A percentile compares a stretch with the other conserved stretches of the same genome.
phyloP scores from a whole-genome alignment of 2,113 vertebrate genomes.

The Thamnophis sirtalis region DNA sequence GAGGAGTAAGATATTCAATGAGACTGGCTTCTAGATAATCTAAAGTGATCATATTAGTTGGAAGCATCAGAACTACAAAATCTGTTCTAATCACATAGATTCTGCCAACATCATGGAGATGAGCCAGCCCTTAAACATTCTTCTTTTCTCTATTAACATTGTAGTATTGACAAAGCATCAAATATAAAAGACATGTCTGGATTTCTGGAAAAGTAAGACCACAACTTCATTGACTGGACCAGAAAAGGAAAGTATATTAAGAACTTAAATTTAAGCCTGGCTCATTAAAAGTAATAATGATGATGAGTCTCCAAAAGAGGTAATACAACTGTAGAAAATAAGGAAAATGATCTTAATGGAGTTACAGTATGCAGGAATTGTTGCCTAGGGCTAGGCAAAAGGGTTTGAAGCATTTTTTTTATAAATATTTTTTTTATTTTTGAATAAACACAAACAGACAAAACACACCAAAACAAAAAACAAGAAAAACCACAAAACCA shows the following conservation, averaged over 20 bases:
- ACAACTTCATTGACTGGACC: background rate
- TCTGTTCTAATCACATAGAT: background rate
- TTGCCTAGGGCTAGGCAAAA: background rate
- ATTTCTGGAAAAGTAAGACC: background rate
- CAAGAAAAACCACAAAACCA: no score
- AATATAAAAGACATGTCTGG: background rate
- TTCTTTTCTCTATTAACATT: background rate
- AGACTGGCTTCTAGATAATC: background rate
- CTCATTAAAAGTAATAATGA: background rate
- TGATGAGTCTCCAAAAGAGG: background rate
- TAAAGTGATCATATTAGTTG: background rate
- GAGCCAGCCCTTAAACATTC: background rate
- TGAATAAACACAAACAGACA: no score
- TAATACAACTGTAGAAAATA: background rate
- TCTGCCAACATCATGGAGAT: background rate
- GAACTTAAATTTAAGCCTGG: background rate
- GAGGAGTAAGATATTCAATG: background rate
- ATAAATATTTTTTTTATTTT: no score
- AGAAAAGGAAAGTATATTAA: background rate
- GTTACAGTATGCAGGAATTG: background rate
- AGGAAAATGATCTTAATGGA: background rate
- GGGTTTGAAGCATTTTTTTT: background rate
- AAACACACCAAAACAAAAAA: no score
- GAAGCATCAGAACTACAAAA: background rate
- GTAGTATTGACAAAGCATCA: background rate